Evolutionary conservation across 1,140 invertebrate species (phyloP).

Genomic region (Anoplophora glabripennis): DNA sequence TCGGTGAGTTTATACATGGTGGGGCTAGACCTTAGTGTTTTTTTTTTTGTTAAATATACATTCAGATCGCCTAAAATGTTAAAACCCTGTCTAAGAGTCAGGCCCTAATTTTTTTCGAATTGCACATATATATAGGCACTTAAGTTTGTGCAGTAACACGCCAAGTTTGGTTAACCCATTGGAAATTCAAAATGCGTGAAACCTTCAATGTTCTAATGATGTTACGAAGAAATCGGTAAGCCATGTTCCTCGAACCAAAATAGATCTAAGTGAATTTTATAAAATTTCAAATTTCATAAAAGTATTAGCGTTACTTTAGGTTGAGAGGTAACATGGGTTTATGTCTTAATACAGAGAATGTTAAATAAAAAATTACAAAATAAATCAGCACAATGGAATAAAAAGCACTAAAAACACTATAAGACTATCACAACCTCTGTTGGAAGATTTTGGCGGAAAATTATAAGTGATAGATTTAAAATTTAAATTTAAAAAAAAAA

Average conservation of each 20-base stretch:
- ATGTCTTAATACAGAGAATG: neutral
- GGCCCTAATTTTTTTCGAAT: constrained; percentile 42
- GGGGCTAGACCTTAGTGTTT: constrained; percentile 29
- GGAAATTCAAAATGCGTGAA: neutral
- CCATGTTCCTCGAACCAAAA: neutral
- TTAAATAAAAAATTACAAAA: constrained; percentile 3
- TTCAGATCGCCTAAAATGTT: constrained; percentile 37
- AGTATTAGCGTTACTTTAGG: too few species aligned
- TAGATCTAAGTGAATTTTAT: neutral
- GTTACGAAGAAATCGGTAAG: too few species aligned
- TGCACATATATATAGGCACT: constrained; percentile 47
- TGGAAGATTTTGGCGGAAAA: constrained; percentile 48
- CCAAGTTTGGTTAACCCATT: constrained; percentile 22
- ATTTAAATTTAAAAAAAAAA: constrained; percentile 24
- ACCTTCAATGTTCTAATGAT: too few species aligned
- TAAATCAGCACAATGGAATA: constrained; percentile 28
- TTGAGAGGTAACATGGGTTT: too few species aligned
- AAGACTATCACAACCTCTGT: constrained; percentile 46
- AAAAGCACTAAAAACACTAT: constrained; percentile 30
- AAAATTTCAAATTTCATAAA: neutral
- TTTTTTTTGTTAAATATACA: constrained; percentile 31
- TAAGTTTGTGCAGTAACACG: constrained; percentile 36
- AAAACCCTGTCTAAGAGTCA: constrained; percentile 47
- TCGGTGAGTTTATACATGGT: constrained; percentile 33
- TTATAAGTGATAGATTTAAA: constrained; percentile 22